A percentile compares a stretch with the other conserved stretches of the same genome.
Evolutionary conservation across 2,113 vertebrate species (phyloP).

Genomic region (Proterorhinus semilunaris): DNA sequence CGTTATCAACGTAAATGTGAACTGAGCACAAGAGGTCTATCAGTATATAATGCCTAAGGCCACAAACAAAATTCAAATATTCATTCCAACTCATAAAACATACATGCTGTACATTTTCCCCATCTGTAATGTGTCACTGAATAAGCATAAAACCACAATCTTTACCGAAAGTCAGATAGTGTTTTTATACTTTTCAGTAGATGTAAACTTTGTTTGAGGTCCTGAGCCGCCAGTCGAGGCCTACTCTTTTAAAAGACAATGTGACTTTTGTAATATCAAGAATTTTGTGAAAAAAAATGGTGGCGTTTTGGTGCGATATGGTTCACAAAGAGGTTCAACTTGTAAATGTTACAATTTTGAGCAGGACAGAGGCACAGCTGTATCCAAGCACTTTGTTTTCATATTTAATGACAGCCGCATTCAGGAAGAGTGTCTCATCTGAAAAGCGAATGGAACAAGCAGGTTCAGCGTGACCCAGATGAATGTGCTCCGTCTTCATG

Average conservation of each 20-base stretch:
- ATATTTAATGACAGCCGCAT: not conserved
- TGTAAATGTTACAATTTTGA: conserved; percentile 3
- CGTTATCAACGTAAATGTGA: too few species aligned
- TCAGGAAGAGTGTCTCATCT: not conserved
- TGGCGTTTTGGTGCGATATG: not conserved
- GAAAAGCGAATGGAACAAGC: not conserved
- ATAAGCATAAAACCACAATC: too few species aligned
- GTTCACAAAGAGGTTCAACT: not conserved
- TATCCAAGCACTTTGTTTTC: not conserved
- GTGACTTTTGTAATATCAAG: not conserved
- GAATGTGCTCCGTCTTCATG: not conserved
- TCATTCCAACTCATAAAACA: too few species aligned
- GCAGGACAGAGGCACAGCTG: not conserved
- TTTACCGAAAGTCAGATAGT: too few species aligned
- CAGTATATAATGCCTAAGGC: too few species aligned
- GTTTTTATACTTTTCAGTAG: too few species aligned
- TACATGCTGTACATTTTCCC: too few species aligned
- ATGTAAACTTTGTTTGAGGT: too few species aligned
- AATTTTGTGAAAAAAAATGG: not conserved
- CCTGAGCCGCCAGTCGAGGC: too few species aligned
- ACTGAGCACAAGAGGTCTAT: too few species aligned
- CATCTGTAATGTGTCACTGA: too few species aligned
- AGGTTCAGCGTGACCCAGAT: not conserved
- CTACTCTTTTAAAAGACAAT: not conserved
- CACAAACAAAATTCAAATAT: too few species aligned